Base-by-base conservation (phyloP, 2,797 vertebrate genomes). In the Crocodylus rhombifer region DNA sequence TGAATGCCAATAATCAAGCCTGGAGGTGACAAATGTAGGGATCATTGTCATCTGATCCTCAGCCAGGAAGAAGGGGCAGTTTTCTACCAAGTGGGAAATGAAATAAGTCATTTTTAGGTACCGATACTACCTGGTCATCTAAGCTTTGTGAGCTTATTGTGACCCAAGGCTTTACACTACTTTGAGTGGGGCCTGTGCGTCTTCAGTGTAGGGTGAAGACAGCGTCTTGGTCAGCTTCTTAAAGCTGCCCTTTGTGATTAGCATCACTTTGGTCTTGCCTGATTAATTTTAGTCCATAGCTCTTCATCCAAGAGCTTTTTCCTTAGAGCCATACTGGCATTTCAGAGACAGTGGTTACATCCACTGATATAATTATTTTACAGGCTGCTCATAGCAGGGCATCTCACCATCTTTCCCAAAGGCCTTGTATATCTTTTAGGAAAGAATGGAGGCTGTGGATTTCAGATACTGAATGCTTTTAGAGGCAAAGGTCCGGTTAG, bases 31-130 rank as follows among this genome's bases (percentile, higher is more conserved):
- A 89, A 92, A 92, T 42, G 73, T 25, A 90, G 6, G 16, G 5
- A 21, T 86, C 77, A 3, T 42, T 92, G 33, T 87, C 81, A 84
- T 64, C 51, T 73, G 5, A 23, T 87, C 18, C 18, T 88, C 84
- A 17, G 23, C 36, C 30, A 64, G 62, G 18, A 80, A 2, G 14
- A 55, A 90, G 4, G 88, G 14, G 33, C 14, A 25, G 21, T 78
- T 93, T 86, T 28, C 82, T 91, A 62, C 28, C 25, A 89, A 91
- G 80, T 12, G 30, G 55, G 67, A 84, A n/a, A 55, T 76, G 84
- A 89, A 87, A 42, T 55, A 73, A 82, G 83, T 51, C n/a, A 86
- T 64, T 71, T 1, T 2, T 56, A 83, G 80, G 83, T 36, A 78
- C 15, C 28, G 67, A 80, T 2, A 3, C n/a, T 80, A 75, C 62